Percentiles rank a stretch among this genome's conserved stretches.
Conservation (phyloP, 2,797 vertebrate genomes). For the Gallirallus australis region DNA sequence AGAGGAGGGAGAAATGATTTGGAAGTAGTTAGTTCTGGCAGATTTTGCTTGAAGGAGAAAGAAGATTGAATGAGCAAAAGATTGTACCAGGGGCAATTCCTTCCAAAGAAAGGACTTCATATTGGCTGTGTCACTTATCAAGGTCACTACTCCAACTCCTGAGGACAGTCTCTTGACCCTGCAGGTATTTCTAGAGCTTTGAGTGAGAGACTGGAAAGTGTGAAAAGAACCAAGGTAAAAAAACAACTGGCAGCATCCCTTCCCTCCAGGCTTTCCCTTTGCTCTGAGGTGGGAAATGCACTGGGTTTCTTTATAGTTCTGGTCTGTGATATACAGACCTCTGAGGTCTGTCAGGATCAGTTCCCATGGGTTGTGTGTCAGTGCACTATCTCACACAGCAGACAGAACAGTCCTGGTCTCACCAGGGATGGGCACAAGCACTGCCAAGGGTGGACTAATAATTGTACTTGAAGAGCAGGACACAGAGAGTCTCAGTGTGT, state of each 20-base stretch:
- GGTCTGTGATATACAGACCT: not conserved
- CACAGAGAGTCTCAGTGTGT: not conserved
- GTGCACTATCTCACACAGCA: not conserved
- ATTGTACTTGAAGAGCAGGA: not conserved
- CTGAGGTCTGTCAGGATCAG: not conserved
- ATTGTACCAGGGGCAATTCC: constrained; percentile 49
- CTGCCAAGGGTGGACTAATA: not conserved
- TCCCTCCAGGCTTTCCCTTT: not conserved
- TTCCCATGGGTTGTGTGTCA: not conserved
- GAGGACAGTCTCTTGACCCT: constrained; percentile 43
- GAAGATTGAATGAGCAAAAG: constrained; percentile 56
- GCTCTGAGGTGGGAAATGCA: not conserved
- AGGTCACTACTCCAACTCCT: constrained; percentile 12
- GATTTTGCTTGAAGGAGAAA: constrained; percentile 65
- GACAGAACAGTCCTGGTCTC: not conserved
- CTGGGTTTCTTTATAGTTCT: not conserved
- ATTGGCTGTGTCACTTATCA: constrained; percentile 41
- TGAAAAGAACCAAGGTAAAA: not conserved
- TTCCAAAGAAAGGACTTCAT: constrained; percentile 30
- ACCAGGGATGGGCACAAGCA: not conserved
- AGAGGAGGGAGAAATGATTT: not conserved
- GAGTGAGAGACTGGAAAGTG: not conserved
- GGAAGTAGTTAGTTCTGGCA: constrained; percentile 53
- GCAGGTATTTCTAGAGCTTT: constrained; percentile 40
- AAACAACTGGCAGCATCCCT: not conserved